Evolutionary conservation across 2,888 invertebrate species (phyloP).

Genomic region (Endotricha flammealis): DNA sequence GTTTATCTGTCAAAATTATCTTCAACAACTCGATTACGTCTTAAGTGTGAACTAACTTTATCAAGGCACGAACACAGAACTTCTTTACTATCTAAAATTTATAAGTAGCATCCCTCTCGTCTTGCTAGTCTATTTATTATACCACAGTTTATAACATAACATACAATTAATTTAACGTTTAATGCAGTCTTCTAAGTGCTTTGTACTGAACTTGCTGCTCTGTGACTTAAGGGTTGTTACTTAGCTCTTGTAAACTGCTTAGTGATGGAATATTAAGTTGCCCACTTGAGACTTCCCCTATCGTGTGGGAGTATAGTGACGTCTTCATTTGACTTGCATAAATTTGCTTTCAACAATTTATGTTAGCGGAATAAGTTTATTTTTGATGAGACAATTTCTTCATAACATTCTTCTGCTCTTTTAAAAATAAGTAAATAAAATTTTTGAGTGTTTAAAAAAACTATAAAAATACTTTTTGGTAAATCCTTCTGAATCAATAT

Average conservation of each 20-base stretch:
- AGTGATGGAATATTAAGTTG: conserved; percentile 47
- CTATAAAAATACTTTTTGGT: no score
- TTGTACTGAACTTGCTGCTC: conserved; percentile 2
- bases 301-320: neutral
- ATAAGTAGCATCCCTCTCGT: conserved; percentile 3
- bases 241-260: conserved; percentile 34
- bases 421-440: no score
- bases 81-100: conserved; percentile 1
- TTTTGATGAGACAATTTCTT: no score
- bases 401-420: no score
- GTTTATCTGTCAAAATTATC: no score
- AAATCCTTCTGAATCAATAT: no score
- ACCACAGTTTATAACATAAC: neutral
- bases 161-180: neutral
- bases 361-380: no score
- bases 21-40: conserved; percentile 8
- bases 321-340: no score
- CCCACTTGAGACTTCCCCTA: conserved; percentile 22
- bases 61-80: neutral
- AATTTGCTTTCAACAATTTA: no score
- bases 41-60: conserved; percentile 4
- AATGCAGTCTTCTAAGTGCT: neutral
- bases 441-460: no score
- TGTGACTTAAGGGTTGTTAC: conserved; percentile 15
- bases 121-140: conserved; percentile 1